Percentiles rank a stretch among this genome's conserved stretches.
Conservation (phyloP, 2,113 vertebrate species). For the Sporophila hypoxantha region DNA sequence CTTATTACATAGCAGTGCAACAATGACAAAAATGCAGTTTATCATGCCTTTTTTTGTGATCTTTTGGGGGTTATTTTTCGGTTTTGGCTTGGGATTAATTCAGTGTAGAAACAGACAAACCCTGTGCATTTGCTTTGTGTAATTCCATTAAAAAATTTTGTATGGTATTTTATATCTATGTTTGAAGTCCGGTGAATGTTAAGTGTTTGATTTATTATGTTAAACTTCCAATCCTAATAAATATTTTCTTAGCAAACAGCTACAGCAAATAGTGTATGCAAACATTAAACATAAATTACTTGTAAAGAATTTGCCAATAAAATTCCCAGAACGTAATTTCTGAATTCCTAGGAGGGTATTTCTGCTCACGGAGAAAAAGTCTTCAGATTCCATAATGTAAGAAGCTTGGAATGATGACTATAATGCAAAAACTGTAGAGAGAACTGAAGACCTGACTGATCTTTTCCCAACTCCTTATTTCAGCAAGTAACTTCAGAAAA, state of each 20-base stretch:
- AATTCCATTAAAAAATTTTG: constrained; percentile 49
- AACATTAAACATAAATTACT: constrained; percentile 1
- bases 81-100: constrained; percentile 58
- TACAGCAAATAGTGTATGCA: constrained; percentile 30
- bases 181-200: constrained; percentile 63
- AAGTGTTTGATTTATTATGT: constrained; percentile 64
- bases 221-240: constrained; percentile 64
- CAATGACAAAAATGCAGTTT: constrained; percentile 43
- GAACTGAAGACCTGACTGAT: background rate
- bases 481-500: background rate
- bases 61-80: constrained; percentile 31
- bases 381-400: background rate
- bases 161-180: constrained; percentile 62
- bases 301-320: constrained; percentile 30
- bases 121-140: constrained; percentile 59
- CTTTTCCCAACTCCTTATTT: background rate
- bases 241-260: constrained; percentile 69
- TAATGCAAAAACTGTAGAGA: background rate
- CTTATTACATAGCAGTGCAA: constrained; percentile 61
- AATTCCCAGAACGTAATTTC: constrained; percentile 20
- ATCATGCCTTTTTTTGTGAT: constrained; percentile 45
- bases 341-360: constrained; percentile 1
- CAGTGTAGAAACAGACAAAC: constrained; percentile 54
- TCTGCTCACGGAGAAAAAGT: background rate
- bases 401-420: background rate